A percentile compares a stretch with the other conserved stretches of the same genome.
These are phyloP conservation scores for Salmo trutta DNA, from an alignment of 2,797 vertebrate species.

Conservation along the genomic window DNA sequence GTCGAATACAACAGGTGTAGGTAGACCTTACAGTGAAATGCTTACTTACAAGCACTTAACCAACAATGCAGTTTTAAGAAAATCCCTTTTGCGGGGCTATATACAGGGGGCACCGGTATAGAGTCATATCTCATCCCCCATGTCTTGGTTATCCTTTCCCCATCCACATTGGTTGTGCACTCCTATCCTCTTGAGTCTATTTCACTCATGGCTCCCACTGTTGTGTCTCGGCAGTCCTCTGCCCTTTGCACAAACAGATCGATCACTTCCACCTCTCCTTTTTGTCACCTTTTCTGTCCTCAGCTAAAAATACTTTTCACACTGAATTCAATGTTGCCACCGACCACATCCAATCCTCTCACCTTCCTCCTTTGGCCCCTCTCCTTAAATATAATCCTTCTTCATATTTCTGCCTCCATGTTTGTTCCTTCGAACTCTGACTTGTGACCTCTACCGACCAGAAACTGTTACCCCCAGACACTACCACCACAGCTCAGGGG, in stretches of 20 bases:
- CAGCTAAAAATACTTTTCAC: conserved; percentile 71
- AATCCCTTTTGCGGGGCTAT: no score
- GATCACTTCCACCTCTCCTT: conserved; percentile 65
- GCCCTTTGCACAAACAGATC: conserved; percentile 76
- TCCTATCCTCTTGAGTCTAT: conserved; percentile 50
- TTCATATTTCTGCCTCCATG: conserved; percentile 37
- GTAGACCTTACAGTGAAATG: no score
- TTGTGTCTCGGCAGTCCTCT: conserved; percentile 61
- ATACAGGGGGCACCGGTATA: no score
- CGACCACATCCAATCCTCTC: conserved; percentile 38
- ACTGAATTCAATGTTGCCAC: conserved; percentile 35
- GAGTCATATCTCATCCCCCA: conserved; percentile 38
- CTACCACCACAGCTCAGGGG: neutral
- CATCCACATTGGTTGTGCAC: conserved; percentile 11
- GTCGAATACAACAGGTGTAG: no score
- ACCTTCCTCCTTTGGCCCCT: conserved; percentile 52
- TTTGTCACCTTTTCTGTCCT: conserved; percentile 63
- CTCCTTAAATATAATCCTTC: conserved; percentile 33
- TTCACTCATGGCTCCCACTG: conserved; percentile 63
- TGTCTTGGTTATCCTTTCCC: conserved; percentile 41
- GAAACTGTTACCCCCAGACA: conserved; percentile 20
- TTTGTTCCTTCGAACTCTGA: conserved; percentile 36
- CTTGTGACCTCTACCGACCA: neutral
- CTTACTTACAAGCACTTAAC: no score
- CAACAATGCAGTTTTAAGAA: no score